Evolutionary conservation across 2,888 invertebrate genomes (phyloP), one percentile per base, ranked within the genome.

Genomic region (Eupithecia dodoneata): DNA sequence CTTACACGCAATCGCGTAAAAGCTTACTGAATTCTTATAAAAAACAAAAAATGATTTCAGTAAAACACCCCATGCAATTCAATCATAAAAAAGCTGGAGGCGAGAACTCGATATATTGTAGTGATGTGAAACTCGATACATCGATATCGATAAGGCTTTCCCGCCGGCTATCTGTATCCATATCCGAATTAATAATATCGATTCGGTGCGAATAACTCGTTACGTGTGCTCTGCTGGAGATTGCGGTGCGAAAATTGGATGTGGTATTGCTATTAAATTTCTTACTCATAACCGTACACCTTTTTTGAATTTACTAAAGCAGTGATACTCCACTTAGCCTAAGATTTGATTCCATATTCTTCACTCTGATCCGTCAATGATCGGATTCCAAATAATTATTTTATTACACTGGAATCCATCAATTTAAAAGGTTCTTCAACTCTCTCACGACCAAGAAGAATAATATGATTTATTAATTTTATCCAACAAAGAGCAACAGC

Each of bases 111-210:
- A 87, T 85, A 87, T 85, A 86, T 85, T 84, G 84, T 80, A 79
- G 83, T 79, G 74, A 76, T 80, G 82, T 79, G 84, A 83, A 84
- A 86, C 78, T 80, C 80, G 82, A 81, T 80, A 74, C 72, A 74
- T 76, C 69, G 76, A 78, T 86, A 82, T 78, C 87, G 90, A 92
- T 92, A 90, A 88, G 85, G 86, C 85, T 85, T 83, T 85, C 90
- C 92, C 91, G 89, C 83, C 88, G 92, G 91, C 90, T 89, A 90
- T 88, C 88, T 76, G 89, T 91, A 90, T 92, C 89, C 90, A 90
- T 93, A 94, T 94, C 94, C 93, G 92, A 93, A 93, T 92, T 93
- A 94, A 91, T 93, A 93, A 91, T 93, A 92, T 92, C 87, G 90
- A 88, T 89, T 85, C 87, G 88, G 88, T 90, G 88, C 88, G 89